A percentile compares a stretch with the other conserved stretches of the same genome.
Conservation (phyloP, 1,140 invertebrate genomes). For the Mizuhopecten yessoensis region DNA sequence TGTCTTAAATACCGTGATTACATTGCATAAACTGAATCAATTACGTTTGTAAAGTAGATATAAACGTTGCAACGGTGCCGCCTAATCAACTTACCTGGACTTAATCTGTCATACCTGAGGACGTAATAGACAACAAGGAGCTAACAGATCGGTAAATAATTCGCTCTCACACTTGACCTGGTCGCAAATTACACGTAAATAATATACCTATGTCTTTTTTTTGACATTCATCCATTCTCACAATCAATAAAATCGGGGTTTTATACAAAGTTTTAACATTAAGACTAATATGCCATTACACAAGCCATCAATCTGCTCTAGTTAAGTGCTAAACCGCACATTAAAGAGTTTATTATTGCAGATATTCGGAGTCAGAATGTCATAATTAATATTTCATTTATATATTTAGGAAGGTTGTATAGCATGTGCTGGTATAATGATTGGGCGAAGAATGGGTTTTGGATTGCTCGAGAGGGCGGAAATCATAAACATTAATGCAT, state of each 20-base stretch:
- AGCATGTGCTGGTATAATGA: not conserved
- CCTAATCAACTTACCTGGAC: not conserved
- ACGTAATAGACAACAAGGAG: not conserved
- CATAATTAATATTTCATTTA: not conserved
- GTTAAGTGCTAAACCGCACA: not conserved
- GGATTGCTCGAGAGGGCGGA: not conserved
- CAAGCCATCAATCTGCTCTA: not conserved
- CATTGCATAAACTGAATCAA: not conserved
- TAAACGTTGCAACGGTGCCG: not conserved
- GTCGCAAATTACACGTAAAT: not conserved
- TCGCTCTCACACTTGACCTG: constrained; percentile 23
- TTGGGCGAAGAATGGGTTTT: not conserved
- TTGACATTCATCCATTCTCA: not conserved
- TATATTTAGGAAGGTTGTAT: not conserved
- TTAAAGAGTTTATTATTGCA: not conserved
- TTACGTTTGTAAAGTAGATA: not conserved
- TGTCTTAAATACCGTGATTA: not conserved
- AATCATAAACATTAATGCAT: constrained; percentile 13
- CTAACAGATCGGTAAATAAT: constrained; percentile 18
- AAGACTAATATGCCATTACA: not conserved
- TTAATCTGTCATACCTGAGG: constrained; percentile 9
- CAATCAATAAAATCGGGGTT: not conserved
- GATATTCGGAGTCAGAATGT: not conserved
- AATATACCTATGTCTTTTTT: not conserved
- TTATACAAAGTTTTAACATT: constrained; percentile 40